phyloP scores from a whole-genome alignment of 2,797 vertebrate species.

The Xenops minutus region DNA sequence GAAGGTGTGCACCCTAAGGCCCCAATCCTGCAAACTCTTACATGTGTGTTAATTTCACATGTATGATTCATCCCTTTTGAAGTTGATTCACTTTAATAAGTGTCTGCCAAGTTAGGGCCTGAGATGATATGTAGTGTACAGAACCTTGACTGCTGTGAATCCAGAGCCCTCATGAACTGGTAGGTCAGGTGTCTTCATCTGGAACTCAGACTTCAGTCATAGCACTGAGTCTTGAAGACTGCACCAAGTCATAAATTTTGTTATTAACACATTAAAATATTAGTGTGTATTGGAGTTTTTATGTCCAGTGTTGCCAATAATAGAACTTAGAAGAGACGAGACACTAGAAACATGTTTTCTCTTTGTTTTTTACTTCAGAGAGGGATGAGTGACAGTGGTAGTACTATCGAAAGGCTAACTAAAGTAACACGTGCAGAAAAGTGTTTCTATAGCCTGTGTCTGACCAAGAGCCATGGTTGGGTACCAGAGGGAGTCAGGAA shows the following conservation, averaged over 20 bases:
- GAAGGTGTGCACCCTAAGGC: slow-evolving; percentile 54
- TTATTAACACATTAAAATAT: not conserved
- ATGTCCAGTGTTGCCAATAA: not conserved
- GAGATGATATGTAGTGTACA: not conserved
- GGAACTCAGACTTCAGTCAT: not conserved
- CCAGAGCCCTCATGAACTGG: not conserved
- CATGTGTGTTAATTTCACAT: slow-evolving; percentile 45
- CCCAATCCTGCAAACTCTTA: slow-evolving; percentile 17
- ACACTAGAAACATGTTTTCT: not conserved
- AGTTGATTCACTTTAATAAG: slow-evolving; percentile 3
- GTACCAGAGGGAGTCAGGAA: not conserved
- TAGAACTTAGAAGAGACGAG: not conserved
- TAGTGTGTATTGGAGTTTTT: not conserved
- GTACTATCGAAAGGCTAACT: not conserved
- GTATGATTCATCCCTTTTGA: slow-evolving; percentile 60
- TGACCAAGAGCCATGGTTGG: not conserved
- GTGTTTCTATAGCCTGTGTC: not conserved
- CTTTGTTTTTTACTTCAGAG: not conserved
- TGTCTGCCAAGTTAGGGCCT: slow-evolving; percentile 33
- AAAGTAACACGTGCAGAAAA: not conserved
- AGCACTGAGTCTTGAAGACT: not conserved
- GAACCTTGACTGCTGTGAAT: not conserved
- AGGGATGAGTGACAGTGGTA: not conserved
- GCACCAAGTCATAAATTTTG: not conserved
- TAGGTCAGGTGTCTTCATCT: not conserved